Evolutionary conservation across 2,113 vertebrate species (phyloP), one percentile per base, ranked within the genome.

Genomic region (Sigmodon hispidus): DNA sequence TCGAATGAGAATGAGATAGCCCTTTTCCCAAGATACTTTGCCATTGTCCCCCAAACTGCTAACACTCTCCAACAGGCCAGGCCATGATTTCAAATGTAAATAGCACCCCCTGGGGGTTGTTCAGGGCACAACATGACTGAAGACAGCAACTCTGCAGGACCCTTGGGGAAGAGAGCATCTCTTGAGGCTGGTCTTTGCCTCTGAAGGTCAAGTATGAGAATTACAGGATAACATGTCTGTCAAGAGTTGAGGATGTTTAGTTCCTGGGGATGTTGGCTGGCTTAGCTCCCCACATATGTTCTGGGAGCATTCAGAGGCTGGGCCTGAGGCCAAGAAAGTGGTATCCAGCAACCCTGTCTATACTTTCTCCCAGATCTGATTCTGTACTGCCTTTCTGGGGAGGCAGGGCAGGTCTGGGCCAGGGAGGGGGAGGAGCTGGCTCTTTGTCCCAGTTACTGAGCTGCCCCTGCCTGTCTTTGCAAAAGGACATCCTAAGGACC

Each of bases 181-280:
- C 40, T 88, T 76, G 40, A 76, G n/a, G 29, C 7, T 57, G 34
- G 72, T 52, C 36, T 93, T 85, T 36, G 69, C 70, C 69, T 97
- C 16, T 57, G n/a, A 93, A 97, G 92, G 65, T 95, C 93, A 96
- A 93, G 94, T 10, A 8, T 36, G 45, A 96, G 43, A 34, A 81
- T 76, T 24, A 31, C 48, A 90, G 16, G 26, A 90, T 93, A 84
- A 40, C 63, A 13, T 50, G n/a, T 87, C 45, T 86, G 48, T 52
- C 75, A 83, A 93, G 86, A 90, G 67, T 55, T 31, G 13, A 45
- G 36, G 50, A 84, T n/a, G 29, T 63, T 90, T 34, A 13, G 69
- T 87, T 85, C 31, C 40, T n/a, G 24, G 77, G 45, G 57, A 55
- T 24, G 61, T 36, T 9, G 75, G 59, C 61, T 73, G 87, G 69